Evolutionary conservation across 2,113 vertebrate genomes (phyloP), one percentile per base, ranked within the genome.

Genomic region (Toxotes chatareus): DNA sequence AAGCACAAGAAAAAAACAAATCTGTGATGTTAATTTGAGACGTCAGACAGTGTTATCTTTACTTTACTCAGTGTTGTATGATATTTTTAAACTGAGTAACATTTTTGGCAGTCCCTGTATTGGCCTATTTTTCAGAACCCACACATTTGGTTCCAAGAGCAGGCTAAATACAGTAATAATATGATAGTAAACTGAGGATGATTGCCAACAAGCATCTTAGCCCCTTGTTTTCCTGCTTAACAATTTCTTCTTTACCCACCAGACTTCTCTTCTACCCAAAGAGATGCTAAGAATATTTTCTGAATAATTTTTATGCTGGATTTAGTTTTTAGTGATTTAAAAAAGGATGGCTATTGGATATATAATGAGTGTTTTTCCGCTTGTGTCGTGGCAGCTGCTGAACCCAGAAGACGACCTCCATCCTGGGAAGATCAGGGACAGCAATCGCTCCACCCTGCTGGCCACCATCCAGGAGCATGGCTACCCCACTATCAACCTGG

Each of bases 381-480:
- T 1, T 88, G 47, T 92, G 82, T 94, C 34, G 1, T 87, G 90
- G 87, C 56, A 99, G 98, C 95, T 99, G 81, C 94, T 99, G 93
- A 99, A 99, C 95, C 98, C 98, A 73, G 98, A 99, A 91, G 98
- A 99, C 73, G 98, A 99, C 91, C 96, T 99, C 81, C 96, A 98
- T 93, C 98, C 97, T 80, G 98, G 98, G 89, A 99, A 99, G 93
- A 99, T 99, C 95, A 96, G 98, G 91, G 98, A 99, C 93, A 99
- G 97, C 90, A 99, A 99, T 91, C 97, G 97, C 83, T 99, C 97
- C 85, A 99, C 98, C 63, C 95, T 99, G 70, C 95, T 99, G 86
- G 97, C 98, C 93, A 99, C 98, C 74, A 99, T 99, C 91, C 98
- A 99, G 95, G 98, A 99, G 82, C 98, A 99, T 73, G 98, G 98